Evolutionary conservation across 2,797 vertebrate genomes (phyloP).

Genomic region (Sebastes iracundus): DNA sequence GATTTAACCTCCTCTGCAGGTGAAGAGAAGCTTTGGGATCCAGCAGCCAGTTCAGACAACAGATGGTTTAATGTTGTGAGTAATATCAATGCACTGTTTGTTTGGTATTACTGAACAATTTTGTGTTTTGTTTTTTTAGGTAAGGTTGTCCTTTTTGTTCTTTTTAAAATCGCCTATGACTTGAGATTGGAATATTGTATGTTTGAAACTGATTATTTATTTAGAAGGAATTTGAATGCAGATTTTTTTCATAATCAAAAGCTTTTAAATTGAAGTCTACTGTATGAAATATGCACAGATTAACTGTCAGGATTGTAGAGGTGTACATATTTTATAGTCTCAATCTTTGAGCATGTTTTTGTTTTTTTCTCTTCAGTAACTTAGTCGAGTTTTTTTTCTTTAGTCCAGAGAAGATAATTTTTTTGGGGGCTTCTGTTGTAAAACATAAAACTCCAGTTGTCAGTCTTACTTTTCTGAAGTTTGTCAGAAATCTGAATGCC

Average conservation of each 20-base stretch:
- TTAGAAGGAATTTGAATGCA: conserved; percentile 42
- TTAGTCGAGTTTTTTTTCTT: conserved; percentile 6
- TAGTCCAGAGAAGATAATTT: not conserved
- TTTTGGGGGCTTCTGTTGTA: conserved; percentile 9
- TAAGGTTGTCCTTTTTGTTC: conserved; percentile 5
- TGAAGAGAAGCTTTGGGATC: not conserved
- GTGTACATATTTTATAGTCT: conserved; percentile 69
- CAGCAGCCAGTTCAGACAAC: not conserved
- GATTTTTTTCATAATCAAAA: conserved; percentile 18
- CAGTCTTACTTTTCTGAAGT: conserved; percentile 40
- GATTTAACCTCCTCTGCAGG: not conserved
- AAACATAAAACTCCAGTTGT: conserved; percentile 38
- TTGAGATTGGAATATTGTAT: conserved; percentile 37
- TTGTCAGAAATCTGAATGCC: conserved; percentile 55
- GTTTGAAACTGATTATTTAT: conserved; percentile 61
- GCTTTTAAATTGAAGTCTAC: conserved; percentile 30
- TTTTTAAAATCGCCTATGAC: conserved; percentile 21
- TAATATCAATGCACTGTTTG: conserved; percentile 52
- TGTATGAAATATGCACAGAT: conserved; percentile 43
- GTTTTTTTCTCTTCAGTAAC: conserved; percentile 41
- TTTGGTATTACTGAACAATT: conserved; percentile 52
- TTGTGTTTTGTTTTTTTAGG: conserved; percentile 21
- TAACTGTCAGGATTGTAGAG: conserved; percentile 45
- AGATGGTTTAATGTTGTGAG: conserved; percentile 15
- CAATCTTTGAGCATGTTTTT: conserved; percentile 58